These are phyloP conservation scores for Hexactinellida sp. DNA, from an alignment of 37 sponge, comb jelly and placozoan genomes.

Conservation along the genomic window DNA sequence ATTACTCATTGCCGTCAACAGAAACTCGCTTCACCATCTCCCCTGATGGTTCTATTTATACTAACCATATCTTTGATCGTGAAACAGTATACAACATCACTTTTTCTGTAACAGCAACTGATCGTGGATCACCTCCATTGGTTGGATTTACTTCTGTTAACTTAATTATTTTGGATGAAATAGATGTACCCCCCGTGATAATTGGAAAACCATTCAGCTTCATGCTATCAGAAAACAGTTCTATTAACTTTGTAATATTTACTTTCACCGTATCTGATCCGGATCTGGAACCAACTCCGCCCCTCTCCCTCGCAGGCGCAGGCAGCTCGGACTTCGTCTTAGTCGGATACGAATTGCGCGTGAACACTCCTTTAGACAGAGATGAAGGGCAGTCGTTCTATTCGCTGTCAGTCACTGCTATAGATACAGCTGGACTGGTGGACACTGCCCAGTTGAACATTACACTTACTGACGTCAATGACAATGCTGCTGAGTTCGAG, in stretches of 20 bases:
- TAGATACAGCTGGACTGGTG: neutral
- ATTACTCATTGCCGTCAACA: neutral
- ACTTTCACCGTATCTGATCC: neutral
- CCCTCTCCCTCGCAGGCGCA: neutral
- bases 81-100: neutral
- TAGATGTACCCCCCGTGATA: neutral
- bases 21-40: neutral
- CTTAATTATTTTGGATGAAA: neutral
- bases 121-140: neutral
- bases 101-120: neutral
- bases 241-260: neutral
- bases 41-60: neutral
- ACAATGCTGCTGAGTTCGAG: constrained; percentile 4
- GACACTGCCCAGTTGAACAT: neutral
- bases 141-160: neutral
- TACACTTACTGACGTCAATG: neutral
- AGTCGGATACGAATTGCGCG: neutral
- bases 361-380: neutral
- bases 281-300: neutral
- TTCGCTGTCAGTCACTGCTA: neutral
- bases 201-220: neutral
- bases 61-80: neutral
- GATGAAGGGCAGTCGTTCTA: neutral
- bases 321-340: neutral
- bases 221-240: neutral